A percentile compares a stretch with the other conserved stretches of the same genome.
Conservation (phyloP, 2,113 vertebrate genomes). For the Capra hircus region DNA sequence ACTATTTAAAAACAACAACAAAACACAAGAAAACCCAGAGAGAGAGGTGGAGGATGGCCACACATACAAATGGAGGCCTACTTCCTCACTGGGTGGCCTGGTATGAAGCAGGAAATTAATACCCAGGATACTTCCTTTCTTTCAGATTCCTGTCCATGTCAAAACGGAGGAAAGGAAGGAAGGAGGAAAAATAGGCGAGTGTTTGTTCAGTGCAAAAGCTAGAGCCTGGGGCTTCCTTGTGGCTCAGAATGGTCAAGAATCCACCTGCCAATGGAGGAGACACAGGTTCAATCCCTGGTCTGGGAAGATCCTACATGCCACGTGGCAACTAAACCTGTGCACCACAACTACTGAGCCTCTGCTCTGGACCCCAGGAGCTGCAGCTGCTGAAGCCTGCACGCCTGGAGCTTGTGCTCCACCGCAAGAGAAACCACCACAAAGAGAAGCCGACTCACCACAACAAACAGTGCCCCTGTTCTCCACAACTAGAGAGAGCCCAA, state of each 20-base stretch:
- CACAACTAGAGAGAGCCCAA: background rate
- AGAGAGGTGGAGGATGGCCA: background rate
- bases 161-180: background rate
- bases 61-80: background rate
- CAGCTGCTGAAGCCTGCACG: background rate
- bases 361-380: background rate
- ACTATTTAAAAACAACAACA: background rate
- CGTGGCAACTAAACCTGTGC: background rate
- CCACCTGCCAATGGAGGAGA: background rate
- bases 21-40: background rate
- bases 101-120: background rate
- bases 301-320: background rate
- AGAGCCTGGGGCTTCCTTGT: background rate
- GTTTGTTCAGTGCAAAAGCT: background rate
- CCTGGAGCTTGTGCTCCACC: fast-evolving
- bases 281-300: background rate
- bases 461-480: background rate
- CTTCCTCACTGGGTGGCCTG: background rate
- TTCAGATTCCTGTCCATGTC: background rate
- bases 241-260: background rate
- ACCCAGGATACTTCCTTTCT: background rate
- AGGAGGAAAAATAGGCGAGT: background rate
- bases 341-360: background rate
- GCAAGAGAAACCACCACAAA: background rate
- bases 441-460: background rate